Base-by-base conservation (phyloP, 2,888 invertebrate genomes). In the Rugalucina vietnamica region DNA sequence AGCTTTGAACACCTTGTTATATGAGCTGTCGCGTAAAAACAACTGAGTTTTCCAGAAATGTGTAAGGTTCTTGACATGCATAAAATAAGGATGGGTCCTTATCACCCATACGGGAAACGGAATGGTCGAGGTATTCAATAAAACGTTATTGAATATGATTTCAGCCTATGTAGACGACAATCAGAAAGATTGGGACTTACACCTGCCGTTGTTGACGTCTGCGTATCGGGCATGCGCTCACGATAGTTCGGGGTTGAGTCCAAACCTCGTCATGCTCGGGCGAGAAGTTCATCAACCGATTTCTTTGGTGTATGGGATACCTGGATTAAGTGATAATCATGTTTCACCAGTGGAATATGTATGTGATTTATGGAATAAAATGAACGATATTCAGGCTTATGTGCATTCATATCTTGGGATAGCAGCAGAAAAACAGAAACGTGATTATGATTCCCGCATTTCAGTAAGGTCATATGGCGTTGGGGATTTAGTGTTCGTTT, bases 81-180 rank as follows among this genome's bases (percentile, higher is more conserved):
- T 69, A n/a, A n/a, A n/a, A n/a, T n/a, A n/a, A n/a, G 36, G 29
- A 69, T 32, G 4, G 29, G 34, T 27, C 27, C 29, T 12, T 69
- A 69, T 32, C 57, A 74, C 29, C 74, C 80, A 49, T 57, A n/a
- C 74, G 8, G 80, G 39, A 27, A 80, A 80, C 37, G 78, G 78
- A 10, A 71, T 78, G 78, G 27, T 37, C 0, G 74, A 74, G n/a
- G 36, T 27, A 14, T 74, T 60, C 43, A 57, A 74, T 34, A 57
- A 74, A 34, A 70, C 34, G 3, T 54, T 78, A 43, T 50, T 57
- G 27, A 50, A 65, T 24, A 80, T 80, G 80, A 74, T 74, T 32
- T 71, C 80, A 34, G 71, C 74, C 14, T 80, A 79, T 39, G 43
- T 80, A 12, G 34, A 73, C 60, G n/a, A 49, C 18, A 72, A 79